Conservation (phyloP, 2,113 vertebrate species). For the Anoura caudifer region DNA sequence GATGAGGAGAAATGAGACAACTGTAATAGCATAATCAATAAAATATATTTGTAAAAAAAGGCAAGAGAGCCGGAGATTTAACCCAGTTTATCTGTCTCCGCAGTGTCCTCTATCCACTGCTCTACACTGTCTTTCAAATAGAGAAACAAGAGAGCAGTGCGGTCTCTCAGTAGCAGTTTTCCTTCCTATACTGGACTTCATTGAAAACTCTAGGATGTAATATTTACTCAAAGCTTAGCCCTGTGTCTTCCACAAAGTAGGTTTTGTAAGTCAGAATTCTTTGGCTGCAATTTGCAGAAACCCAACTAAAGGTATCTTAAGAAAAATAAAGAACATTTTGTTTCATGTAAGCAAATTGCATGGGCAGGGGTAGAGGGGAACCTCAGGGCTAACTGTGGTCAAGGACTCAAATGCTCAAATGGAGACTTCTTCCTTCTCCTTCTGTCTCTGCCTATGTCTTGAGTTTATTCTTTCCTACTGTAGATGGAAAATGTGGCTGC, state of each 20-base stretch:
- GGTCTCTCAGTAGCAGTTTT: not conserved
- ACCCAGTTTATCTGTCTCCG: not conserved
- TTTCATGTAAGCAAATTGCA: not conserved
- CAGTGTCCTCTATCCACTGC: not conserved
- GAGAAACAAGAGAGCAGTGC: not conserved
- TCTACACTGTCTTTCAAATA: not conserved
- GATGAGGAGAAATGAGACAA: too few relatives aligned
- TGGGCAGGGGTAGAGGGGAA: not conserved
- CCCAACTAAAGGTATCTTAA: not conserved
- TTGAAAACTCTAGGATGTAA: not conserved
- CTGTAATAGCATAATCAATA: too few relatives aligned
- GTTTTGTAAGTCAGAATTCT: not conserved
- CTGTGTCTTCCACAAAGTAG: not conserved
- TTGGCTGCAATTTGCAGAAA: not conserved
- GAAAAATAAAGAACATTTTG: not conserved
- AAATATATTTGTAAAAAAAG: too few relatives aligned
- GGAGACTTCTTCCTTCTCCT: not conserved
- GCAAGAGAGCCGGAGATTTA: not conserved
- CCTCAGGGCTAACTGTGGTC: not conserved
- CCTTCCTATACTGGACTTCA: not conserved
- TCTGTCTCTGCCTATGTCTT: not conserved
- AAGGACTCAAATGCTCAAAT: not conserved
- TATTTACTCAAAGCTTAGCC: not conserved
- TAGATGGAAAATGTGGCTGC: not conserved
- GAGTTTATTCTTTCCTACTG: not conserved